Percentiles rank a stretch among this genome's conserved stretches.
phyloP scores from a whole-genome alignment of 2,888 invertebrate species.

The Chrysomela aeneicollis region DNA sequence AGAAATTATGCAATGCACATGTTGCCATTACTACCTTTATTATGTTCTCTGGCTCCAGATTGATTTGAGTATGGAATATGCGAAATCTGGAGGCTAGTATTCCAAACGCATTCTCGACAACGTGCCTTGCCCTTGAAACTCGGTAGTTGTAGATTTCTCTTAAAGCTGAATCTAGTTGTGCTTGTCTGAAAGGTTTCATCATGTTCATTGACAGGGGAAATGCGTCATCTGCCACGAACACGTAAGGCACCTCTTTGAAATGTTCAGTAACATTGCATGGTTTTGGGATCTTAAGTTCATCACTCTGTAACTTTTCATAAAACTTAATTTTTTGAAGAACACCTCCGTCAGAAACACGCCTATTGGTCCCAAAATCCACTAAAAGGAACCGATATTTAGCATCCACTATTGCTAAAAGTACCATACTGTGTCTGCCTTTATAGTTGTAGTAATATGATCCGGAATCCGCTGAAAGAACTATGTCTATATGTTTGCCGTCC shows the following conservation, averaged over 20 bases:
- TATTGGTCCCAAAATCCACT: conserved; percentile 43
- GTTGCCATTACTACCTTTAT: conserved; percentile 21
- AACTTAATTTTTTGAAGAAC: conserved; percentile 41
- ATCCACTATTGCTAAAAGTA: too few relatives aligned
- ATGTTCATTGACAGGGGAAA: too few relatives aligned
- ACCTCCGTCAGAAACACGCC: conserved; percentile 44
- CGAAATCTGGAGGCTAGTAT: conserved; percentile 23
- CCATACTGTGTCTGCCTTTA: too few relatives aligned
- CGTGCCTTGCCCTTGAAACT: conserved; percentile 13
- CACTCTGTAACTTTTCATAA: conserved; percentile 31
- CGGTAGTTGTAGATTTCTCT: conserved; percentile 28
- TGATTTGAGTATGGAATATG: conserved; percentile 25
- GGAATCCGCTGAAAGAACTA: too few relatives aligned
- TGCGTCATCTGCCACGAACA: conserved; percentile 22
- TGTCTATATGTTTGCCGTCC: too few relatives aligned
- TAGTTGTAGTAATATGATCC: too few relatives aligned
- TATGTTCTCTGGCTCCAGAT: conserved; percentile 15
- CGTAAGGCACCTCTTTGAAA: conserved; percentile 12
- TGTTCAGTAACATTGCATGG: neutral
- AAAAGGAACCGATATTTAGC: too few relatives aligned
- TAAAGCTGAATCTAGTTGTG: conserved; percentile 10
- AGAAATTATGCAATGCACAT: conserved; percentile 23
- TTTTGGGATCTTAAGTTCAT: conserved; percentile 4
- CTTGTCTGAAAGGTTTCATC: conserved; percentile 22
- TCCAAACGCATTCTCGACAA: conserved; percentile 24